Conservation (phyloP, 2,888 invertebrate genomes). For the Campopleginae sp. region DNA sequence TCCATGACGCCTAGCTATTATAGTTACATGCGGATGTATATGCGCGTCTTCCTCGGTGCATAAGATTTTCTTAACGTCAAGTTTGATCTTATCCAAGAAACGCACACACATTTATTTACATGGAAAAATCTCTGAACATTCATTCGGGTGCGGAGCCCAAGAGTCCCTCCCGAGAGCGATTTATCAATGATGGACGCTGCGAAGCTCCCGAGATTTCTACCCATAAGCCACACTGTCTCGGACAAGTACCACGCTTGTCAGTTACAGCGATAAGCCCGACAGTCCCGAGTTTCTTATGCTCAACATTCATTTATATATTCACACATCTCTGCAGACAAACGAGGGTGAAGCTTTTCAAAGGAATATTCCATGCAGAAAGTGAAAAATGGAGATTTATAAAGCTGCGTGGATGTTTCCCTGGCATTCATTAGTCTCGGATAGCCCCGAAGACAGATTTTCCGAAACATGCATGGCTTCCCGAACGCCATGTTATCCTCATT, state of each 20-base stretch:
- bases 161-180: slow-evolving; percentile 42
- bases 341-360: background rate
- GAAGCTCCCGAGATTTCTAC: slow-evolving; percentile 13
- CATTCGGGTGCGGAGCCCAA: slow-evolving; percentile 28
- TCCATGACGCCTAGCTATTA: slow-evolving; percentile 60
- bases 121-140: slow-evolving; percentile 16
- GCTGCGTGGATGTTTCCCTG: background rate
- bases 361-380: background rate
- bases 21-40: background rate
- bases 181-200: slow-evolving; percentile 47
- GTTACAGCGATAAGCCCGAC: slow-evolving; percentile 51
- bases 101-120: background rate
- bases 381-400: background rate
- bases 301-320: slow-evolving; percentile 13
- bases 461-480: background rate
- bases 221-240: slow-evolving; percentile 46
- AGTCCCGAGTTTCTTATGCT: slow-evolving; percentile 19
- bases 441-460: background rate
- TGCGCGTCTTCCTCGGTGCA: slow-evolving; percentile 32
- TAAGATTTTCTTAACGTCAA: slow-evolving; percentile 58
- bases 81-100: slow-evolving; percentile 62
- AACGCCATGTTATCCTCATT: background rate
- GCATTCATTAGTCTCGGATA: background rate
- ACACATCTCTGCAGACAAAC: background rate
- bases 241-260: slow-evolving; percentile 36